Evolutionary conservation across 2,797 vertebrate species (phyloP).

Genomic region (Aplochiton taeniatus): DNA sequence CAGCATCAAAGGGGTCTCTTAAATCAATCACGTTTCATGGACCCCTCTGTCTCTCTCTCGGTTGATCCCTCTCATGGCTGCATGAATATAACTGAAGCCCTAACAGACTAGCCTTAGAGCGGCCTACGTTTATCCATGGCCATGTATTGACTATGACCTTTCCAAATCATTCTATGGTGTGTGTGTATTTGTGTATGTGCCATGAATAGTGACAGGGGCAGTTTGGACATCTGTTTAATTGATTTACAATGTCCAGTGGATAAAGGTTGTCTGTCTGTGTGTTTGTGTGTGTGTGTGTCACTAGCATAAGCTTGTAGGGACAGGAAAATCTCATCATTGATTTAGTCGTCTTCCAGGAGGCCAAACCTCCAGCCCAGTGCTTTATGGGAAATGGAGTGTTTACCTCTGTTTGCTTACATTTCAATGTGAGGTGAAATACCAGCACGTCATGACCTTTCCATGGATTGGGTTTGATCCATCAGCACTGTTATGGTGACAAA

Average conservation of each 20-base stretch:
- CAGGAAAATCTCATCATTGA: too few relatives aligned
- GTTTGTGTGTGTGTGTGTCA: not conserved
- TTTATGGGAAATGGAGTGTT: too few relatives aligned
- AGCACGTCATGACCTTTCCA: too few relatives aligned
- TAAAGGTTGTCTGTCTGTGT: conserved; percentile 6
- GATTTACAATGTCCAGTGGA: conserved; percentile 48
- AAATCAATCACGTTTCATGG: conserved; percentile 60
- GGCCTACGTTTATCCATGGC: conserved; percentile 31
- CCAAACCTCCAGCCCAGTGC: too few relatives aligned
- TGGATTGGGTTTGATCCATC: too few relatives aligned
- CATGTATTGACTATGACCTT: conserved; percentile 68
- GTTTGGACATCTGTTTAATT: conserved; percentile 70
- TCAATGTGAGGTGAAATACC: conserved; percentile 62
- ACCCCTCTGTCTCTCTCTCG: conserved; percentile 39
- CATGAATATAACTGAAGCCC: conserved; percentile 46
- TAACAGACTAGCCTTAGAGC: conserved; percentile 38
- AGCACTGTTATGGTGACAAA: too few relatives aligned
- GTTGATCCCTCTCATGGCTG: conserved; percentile 47
- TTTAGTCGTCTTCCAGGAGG: too few relatives aligned
- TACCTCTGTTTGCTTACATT: not conserved
- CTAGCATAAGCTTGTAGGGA: not conserved
- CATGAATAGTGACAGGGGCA: conserved; percentile 61
- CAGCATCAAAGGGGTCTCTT: conserved; percentile 45
- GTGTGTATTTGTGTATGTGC: conserved; percentile 35
- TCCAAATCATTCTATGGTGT: conserved; percentile 45